Evolutionary conservation across 2,113 vertebrate genomes (phyloP).

Genomic region (Orcinus orca): DNA sequence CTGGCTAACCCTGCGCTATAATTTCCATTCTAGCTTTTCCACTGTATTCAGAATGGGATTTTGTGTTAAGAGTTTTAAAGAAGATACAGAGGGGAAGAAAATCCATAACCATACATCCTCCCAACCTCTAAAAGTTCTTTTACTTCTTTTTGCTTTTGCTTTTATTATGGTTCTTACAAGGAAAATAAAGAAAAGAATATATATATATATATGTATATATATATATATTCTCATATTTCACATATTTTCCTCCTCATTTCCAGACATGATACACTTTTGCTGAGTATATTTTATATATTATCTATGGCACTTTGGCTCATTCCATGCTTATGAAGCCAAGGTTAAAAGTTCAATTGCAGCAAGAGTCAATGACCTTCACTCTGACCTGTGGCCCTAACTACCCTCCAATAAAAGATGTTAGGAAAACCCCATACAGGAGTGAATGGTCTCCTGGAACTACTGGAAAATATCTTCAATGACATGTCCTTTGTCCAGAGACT

Average conservation of each 20-base stretch:
- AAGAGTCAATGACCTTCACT: neutral
- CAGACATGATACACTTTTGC: neutral
- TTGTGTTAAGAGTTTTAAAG: neutral
- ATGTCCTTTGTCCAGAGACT: neutral
- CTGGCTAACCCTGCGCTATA: neutral
- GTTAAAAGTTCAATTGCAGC: neutral
- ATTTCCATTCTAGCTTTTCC: neutral
- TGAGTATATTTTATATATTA: neutral
- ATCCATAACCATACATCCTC: neutral
- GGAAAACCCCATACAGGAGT: neutral
- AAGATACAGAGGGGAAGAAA: neutral
- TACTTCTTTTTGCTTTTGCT: neutral
- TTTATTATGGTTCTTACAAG: neutral
- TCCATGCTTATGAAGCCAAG: neutral
- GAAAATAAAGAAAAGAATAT: neutral
- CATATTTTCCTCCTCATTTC: neutral
- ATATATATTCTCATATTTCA: neutral
- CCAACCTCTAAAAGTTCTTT: neutral
- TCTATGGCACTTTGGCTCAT: neutral
- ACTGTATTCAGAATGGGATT: conserved; percentile 26
- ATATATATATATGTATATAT: rapidly evolving
- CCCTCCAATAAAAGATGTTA: neutral
- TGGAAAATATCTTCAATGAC: neutral
- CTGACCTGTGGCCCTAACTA: neutral
- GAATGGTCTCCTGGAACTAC: neutral